Percentiles rank a stretch among this genome's conserved stretches.
Conservation (phyloP, 2,888 invertebrate species). For the Trissolcus brochymenae region DNA sequence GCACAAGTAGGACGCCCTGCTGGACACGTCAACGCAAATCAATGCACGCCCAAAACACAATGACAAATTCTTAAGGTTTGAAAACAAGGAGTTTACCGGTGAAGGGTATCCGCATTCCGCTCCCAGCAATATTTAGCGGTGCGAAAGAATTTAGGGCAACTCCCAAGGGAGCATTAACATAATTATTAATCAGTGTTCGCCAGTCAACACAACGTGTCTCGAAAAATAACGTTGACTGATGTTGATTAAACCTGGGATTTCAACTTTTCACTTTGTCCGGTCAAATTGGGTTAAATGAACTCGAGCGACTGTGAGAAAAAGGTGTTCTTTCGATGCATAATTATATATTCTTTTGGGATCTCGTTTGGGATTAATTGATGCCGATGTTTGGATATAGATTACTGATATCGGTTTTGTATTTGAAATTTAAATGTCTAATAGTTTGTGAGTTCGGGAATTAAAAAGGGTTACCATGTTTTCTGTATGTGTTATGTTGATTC, state of each 20-base stretch:
- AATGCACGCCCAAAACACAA: slow-evolving; percentile 60
- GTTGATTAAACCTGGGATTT: slow-evolving; percentile 1
- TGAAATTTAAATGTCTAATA: background rate
- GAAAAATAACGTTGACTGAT: slow-evolving; percentile 16
- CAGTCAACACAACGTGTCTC: slow-evolving; percentile 3
- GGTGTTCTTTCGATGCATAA: too few species aligned
- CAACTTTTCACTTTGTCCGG: too few species aligned
- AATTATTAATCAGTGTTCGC: slow-evolving; percentile 56
- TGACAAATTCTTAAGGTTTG: slow-evolving; percentile 52
- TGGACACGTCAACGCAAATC: slow-evolving; percentile 62
- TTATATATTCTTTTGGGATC: too few species aligned
- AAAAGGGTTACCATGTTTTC: slow-evolving; percentile 19
- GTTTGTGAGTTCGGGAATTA: background rate
- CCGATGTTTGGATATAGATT: too few species aligned
- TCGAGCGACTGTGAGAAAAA: background rate
- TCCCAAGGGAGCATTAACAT: slow-evolving; percentile 39
- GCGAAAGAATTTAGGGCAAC: slow-evolving; percentile 54
- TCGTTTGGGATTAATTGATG: too few species aligned
- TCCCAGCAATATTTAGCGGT: slow-evolving; percentile 48
- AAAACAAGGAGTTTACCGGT: slow-evolving; percentile 22
- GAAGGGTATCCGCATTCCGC: slow-evolving; percentile 41
- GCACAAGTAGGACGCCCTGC: slow-evolving; percentile 56
- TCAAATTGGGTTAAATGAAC: background rate
- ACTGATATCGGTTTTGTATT: too few species aligned
- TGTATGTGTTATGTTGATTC: background rate